Evolutionary conservation across 2,888 invertebrate genomes (phyloP).

Genomic region (Tachina fera): DNA sequence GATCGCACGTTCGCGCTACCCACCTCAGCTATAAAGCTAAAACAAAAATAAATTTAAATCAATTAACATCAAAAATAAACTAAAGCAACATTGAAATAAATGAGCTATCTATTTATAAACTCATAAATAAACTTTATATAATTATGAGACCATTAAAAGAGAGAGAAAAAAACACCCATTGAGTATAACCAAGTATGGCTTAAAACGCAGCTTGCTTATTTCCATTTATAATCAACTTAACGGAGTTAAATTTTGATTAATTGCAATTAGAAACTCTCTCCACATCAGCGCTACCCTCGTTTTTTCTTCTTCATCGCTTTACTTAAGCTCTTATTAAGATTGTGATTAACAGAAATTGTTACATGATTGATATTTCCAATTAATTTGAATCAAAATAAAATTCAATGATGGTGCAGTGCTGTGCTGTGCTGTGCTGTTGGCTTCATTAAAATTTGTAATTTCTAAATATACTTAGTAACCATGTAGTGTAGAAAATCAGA

Average conservation of each 20-base stretch:
- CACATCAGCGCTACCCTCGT: slow-evolving; percentile 21
- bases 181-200: slow-evolving; percentile 3
- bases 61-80: background rate
- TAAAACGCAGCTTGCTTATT: slow-evolving; percentile 41
- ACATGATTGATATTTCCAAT: slow-evolving; percentile 67
- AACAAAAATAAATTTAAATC: background rate
- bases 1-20: no score
- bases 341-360: slow-evolving; percentile 34
- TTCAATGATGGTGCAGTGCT: slow-evolving; percentile 30
- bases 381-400: slow-evolving; percentile 58
- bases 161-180: slow-evolving; percentile 33
- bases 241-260: slow-evolving; percentile 62
- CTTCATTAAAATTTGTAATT: slow-evolving; percentile 48
- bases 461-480: background rate
- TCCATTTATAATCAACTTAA: slow-evolving; percentile 58
- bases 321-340: slow-evolving; percentile 43
- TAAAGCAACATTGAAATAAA: background rate
- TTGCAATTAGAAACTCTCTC: slow-evolving; percentile 56
- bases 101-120: background rate
- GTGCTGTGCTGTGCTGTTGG: background rate
- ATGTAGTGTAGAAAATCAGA: background rate
- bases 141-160: slow-evolving; percentile 16
- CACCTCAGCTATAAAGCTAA: no score
- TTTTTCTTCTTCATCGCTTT: background rate
- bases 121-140: background rate